Evolutionary conservation across 2,113 vertebrate genomes (phyloP).

Genomic region (Centropus unirufus): DNA sequence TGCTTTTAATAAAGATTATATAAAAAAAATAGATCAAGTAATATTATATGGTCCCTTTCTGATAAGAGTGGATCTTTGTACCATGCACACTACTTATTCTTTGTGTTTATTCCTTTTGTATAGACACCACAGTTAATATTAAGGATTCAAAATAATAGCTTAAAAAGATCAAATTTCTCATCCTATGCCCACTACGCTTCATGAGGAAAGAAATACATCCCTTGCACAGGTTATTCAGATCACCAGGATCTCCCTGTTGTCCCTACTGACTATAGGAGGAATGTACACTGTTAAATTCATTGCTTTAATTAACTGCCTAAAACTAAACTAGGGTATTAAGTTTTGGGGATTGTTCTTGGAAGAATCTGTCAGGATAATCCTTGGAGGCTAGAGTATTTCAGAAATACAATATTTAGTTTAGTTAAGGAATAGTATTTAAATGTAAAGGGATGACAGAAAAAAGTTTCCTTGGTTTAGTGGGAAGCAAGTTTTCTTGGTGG

Average conservation of each 20-base stretch:
- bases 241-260: not conserved
- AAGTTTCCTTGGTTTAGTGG: not conserved
- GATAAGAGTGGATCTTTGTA: not conserved
- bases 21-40: not conserved
- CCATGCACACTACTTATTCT: not conserved
- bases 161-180: not conserved
- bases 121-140: not conserved
- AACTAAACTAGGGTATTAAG: not conserved
- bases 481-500: not conserved
- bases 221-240: not conserved
- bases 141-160: not conserved
- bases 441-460: not conserved
- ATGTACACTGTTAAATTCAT: not conserved
- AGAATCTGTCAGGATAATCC: not conserved
- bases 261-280: not conserved
- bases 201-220: not conserved
- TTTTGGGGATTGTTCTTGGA: slow-evolving; percentile 1
- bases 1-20: not conserved
- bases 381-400: not conserved
- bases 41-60: not conserved
- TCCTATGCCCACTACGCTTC: not conserved
- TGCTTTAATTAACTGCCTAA: slow-evolving; percentile 29
- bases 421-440: slow-evolving; percentile 25
- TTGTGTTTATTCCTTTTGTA: not conserved
- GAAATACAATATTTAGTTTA: not conserved